phyloP scores from a whole-genome alignment of 53 echinoderm and acorn worm species.

The Stichopus horrens region DNA sequence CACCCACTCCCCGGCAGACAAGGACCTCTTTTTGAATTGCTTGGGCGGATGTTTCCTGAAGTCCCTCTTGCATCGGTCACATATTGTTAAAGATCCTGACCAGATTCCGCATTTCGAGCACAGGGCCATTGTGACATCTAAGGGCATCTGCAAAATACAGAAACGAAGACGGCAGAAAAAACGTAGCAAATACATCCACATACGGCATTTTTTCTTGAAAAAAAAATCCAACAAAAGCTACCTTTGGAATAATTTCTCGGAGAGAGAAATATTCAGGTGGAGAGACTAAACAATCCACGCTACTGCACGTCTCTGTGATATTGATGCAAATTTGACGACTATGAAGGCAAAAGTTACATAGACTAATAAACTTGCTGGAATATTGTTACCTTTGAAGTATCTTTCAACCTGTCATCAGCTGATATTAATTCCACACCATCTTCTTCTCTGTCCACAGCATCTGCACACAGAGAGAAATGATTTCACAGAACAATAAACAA shows the following conservation, averaged over 20 bases:
- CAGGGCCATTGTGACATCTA: constrained; percentile 25
- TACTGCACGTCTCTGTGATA: too few species aligned
- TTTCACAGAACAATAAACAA: background rate
- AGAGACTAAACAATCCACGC: too few species aligned
- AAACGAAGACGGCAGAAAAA: background rate
- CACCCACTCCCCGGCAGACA: background rate
- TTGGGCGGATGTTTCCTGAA: constrained; percentile 39
- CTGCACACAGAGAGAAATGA: background rate
- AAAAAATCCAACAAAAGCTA: too few species aligned
- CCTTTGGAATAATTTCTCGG: too few species aligned
- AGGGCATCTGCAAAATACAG: background rate
- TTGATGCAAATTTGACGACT: too few species aligned
- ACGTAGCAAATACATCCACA: too few species aligned
- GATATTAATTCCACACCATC: background rate
- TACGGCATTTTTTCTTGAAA: too few species aligned
- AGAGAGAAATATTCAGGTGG: too few species aligned
- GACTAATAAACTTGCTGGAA: too few species aligned
- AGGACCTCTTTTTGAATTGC: constrained; percentile 13
- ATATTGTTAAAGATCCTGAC: constrained; percentile 11
- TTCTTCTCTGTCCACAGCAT: background rate
- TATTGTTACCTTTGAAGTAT: background rate
- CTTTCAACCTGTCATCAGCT: background rate
- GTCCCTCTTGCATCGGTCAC: constrained; percentile 39
- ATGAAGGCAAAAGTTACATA: too few species aligned
- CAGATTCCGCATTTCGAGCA: constrained; percentile 45